Percentiles rank a stretch among this genome's conserved stretches.
Conservation (phyloP, 2,797 vertebrate species). For the Tympanoctomys barrerae region DNA sequence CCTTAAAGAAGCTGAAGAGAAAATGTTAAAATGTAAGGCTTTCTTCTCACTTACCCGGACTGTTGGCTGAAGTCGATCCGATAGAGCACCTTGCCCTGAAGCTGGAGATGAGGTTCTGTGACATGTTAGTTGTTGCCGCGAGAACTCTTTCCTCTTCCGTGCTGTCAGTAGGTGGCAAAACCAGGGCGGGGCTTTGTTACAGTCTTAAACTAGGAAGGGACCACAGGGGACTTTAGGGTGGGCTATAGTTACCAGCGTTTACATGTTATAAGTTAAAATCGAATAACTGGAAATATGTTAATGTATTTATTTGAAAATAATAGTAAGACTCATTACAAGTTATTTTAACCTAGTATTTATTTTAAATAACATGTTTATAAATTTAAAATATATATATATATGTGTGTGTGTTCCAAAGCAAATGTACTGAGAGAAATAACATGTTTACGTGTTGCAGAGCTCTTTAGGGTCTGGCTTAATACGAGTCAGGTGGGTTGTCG, state of each 20-base stretch:
- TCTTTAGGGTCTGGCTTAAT: background rate
- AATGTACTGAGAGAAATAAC: background rate
- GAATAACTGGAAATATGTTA: slow-evolving; percentile 17
- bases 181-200: background rate
- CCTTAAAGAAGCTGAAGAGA: slow-evolving; percentile 94
- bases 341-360: background rate
- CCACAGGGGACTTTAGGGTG: background rate
- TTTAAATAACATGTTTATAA: background rate
- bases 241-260: slow-evolving; percentile 1
- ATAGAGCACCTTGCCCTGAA: background rate
- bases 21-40: slow-evolving; percentile 95
- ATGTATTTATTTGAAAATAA: slow-evolving; percentile 48
- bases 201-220: slow-evolving; percentile 30
- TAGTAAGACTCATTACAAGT: background rate
- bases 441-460: background rate
- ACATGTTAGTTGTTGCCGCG: background rate
- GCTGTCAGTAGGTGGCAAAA: background rate
- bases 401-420: background rate
- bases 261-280: slow-evolving; percentile 32
- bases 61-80: background rate
- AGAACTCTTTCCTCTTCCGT: background rate
- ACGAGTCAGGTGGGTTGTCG: background rate
- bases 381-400: background rate
- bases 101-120: background rate
- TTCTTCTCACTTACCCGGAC: slow-evolving; percentile 35